Percentiles rank a stretch among this genome's conserved stretches.
Conservation (phyloP, 2,113 vertebrate genomes). For the Hemichromis elongatus region DNA sequence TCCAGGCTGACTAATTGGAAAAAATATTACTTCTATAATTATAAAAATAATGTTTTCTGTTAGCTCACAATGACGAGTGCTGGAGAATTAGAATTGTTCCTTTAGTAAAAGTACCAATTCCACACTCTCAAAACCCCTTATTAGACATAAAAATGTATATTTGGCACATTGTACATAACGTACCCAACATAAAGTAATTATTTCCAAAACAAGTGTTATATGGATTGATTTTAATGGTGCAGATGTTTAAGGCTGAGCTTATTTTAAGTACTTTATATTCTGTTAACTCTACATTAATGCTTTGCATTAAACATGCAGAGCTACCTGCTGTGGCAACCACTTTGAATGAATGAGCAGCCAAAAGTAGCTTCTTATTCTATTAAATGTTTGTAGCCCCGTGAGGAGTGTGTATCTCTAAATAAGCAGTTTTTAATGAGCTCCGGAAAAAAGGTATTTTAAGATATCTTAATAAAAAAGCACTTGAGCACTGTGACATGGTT, state of each 20-base stretch:
- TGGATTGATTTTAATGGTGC: background rate
- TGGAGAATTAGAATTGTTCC: background rate
- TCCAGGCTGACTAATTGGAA: background rate
- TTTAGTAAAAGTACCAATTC: background rate
- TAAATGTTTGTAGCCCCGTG: rapidly evolving
- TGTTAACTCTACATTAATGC: background rate
- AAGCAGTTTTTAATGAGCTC: background rate
- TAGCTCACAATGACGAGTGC: too few species aligned
- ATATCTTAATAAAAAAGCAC: background rate
- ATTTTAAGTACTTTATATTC: background rate
- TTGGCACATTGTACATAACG: background rate
- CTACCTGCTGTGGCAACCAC: background rate
- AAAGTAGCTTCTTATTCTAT: background rate
- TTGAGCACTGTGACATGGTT: background rate
- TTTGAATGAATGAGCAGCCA: background rate
- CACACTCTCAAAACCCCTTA: background rate
- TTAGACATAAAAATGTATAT: background rate
- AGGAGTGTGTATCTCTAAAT: background rate
- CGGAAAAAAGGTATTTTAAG: background rate
- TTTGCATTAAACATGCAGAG: background rate
- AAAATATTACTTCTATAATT: background rate
- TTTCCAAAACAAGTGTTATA: background rate
- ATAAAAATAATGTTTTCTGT: background rate
- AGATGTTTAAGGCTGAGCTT: background rate
- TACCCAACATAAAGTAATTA: background rate